Conservation (phyloP, 2,888 invertebrate genomes). For the Odontocerum albicorne region DNA sequence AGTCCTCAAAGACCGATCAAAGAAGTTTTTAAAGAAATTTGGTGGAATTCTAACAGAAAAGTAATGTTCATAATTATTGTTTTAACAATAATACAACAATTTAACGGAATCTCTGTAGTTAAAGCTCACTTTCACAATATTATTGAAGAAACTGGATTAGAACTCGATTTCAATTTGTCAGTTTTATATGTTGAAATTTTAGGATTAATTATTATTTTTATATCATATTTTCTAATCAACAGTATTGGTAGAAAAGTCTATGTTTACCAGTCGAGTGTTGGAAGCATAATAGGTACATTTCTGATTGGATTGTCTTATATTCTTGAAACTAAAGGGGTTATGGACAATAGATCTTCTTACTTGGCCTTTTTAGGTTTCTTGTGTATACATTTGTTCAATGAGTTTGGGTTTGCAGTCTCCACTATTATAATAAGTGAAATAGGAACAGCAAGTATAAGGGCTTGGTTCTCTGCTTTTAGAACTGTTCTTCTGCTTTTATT, state of each 20-base stretch:
- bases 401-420: conserved; percentile 10
- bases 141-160: conserved; percentile 4
- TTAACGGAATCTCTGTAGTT: conserved; percentile 3
- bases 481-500: conserved; percentile 2
- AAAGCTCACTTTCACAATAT: conserved; percentile 18
- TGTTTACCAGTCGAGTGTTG: conserved; percentile 12
- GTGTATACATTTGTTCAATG: conserved; percentile 14
- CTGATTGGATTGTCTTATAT: conserved; percentile 8
- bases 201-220: conserved; percentile 4
- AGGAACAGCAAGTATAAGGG: conserved; percentile 20
- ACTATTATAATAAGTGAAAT: conserved; percentile 19
- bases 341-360: conserved; percentile 2
- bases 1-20: conserved; percentile 40
- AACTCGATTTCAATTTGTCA: conserved; percentile 2
- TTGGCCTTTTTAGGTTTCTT: conserved; percentile 17
- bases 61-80: conserved; percentile 7
- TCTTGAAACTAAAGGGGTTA: conserved; percentile 2
- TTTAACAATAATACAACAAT: conserved; percentile 12
- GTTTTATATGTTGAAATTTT: conserved; percentile 11
- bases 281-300: conserved; percentile 9
- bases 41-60: conserved; percentile 7
- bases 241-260: conserved; percentile 5
- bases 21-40: conserved; percentile 22
- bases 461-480: conserved; percentile 15
- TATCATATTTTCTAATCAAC: conserved; percentile 15